Conservation (phyloP, 2,888 invertebrate genomes). For the Sarcophaga variegata region DNA sequence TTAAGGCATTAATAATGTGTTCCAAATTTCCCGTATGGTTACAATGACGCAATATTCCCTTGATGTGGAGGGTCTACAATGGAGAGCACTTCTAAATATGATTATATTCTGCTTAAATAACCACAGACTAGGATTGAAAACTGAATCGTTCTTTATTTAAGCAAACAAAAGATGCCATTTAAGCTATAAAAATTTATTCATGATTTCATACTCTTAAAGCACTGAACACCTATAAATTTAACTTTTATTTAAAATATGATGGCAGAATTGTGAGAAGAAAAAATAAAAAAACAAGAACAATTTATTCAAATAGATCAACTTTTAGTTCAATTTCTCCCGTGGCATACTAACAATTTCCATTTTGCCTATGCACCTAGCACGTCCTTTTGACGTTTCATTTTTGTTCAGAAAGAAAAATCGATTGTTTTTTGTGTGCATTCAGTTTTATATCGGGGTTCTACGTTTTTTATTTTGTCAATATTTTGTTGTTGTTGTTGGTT, state of each 20-base stretch:
- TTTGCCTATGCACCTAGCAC: background rate
- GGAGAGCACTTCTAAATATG: no score
- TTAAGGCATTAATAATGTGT: background rate
- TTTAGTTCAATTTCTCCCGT: background rate
- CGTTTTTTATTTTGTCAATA: slow-evolving; percentile 2
- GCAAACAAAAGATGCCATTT: no score
- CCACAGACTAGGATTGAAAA: no score
- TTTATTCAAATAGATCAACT: background rate
- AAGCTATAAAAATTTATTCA: no score
- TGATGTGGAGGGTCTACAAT: no score
- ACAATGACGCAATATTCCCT: no score
- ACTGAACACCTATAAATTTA: background rate
- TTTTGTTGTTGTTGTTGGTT: no score
- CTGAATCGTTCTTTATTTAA: no score
- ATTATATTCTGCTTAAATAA: no score
- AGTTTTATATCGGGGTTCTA: background rate
- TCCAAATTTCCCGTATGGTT: background rate
- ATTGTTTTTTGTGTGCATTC: slow-evolving; percentile 24
- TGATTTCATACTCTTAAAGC: background rate
- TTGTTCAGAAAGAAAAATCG: slow-evolving; percentile 18
- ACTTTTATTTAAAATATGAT: background rate
- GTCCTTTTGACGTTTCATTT: background rate
- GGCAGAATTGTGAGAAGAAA: background rate
- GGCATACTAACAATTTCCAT: background rate
- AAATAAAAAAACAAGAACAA: background rate